Percentiles rank a stretch among this genome's conserved stretches.
These are phyloP conservation scores for Pseudomugil tenellus DNA, from an alignment of 2,797 vertebrate species.

Conservation along the genomic window DNA sequence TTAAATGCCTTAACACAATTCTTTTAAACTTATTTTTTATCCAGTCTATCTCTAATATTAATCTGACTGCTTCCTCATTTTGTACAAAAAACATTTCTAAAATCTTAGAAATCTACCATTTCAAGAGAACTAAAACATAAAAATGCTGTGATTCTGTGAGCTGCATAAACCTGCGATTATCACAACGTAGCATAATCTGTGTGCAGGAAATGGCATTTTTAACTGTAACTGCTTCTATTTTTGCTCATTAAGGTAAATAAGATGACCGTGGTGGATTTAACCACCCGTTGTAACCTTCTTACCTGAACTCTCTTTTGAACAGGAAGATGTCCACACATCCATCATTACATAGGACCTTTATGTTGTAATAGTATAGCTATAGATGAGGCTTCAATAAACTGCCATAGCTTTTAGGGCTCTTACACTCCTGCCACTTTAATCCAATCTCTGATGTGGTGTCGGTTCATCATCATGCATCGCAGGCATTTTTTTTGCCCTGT, in stretches of 20 bases:
- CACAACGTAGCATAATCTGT: conserved; percentile 46
- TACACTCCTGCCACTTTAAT: conserved; percentile 80
- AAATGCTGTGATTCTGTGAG: conserved; percentile 50
- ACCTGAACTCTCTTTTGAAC: conserved; percentile 57
- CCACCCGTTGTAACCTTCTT: conserved; percentile 59
- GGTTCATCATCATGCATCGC: conserved; percentile 77
- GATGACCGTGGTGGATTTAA: conserved; percentile 60
- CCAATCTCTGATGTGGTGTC: conserved; percentile 80
- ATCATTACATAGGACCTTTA: conserved; percentile 74
- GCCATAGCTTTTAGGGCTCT: conserved; percentile 79
- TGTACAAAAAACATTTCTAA: too few relatives aligned
- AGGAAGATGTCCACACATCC: conserved; percentile 68
- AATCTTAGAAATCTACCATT: not conserved
- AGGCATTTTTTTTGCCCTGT: conserved; percentile 64
- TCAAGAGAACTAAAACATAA: conserved; percentile 53
- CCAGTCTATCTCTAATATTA: not conserved
- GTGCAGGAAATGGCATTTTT: conserved; percentile 32
- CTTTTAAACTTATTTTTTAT: not conserved
- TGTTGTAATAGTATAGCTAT: conserved; percentile 82
- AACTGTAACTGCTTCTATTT: conserved; percentile 34
- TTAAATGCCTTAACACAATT: not conserved
- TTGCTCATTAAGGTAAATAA: conserved; percentile 56
- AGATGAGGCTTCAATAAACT: conserved; percentile 83
- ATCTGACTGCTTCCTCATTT: too few relatives aligned
- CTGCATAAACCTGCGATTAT: conserved; percentile 56